Evolutionary conservation across 1,140 invertebrate species (phyloP), one percentile per base, ranked within the genome.

Genomic region (Helicoverpa zea): DNA sequence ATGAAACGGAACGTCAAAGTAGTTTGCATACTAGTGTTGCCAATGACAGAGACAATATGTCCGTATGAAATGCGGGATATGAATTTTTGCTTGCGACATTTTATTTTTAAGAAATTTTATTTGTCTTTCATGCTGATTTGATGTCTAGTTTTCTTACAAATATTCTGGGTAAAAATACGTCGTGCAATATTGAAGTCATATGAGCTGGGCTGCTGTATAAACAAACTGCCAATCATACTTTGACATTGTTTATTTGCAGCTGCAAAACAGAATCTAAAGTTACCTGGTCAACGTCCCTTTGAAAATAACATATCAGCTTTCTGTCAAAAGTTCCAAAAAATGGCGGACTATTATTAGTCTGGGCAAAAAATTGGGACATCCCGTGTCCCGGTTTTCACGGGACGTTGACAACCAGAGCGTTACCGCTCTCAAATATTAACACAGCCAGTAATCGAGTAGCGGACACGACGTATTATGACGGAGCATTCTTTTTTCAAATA

Each of bases 11-110:
- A 66, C 56, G 70, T 73, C 70, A 73, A 73, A 73, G 29, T 16
- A 58, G 52, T 56, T 58, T 58, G 52, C 70, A 73, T 73, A 70
- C 66, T 52, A 73, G 47, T 70, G 66, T 56, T 73, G 70, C 70
- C 70, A 73, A 35, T 66, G 63, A 58, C 52, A 35, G 16, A 35
- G 70, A 58, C 47, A 73, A 73, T 73, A 73, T 73, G 51, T 73
- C n/a, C 5, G 5, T 18, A 54, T 58, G 29, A 73, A 56, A 73
- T 73, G 29, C 49, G 66, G 66, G 47, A 73, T 35, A 73, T 73
- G 30, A 56, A 72, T 56, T 58, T 73, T 56, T 73, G 49, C 29
- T 56, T 13, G 51, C 7, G 70, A 73, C 30, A 56, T 56, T 73
- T 30, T 43, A 29, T 35, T 73, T 73, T 56, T 73, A 16, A 56